phyloP scores from a whole-genome alignment of 2,888 invertebrate genomes.

The Marronus borbonicus region DNA sequence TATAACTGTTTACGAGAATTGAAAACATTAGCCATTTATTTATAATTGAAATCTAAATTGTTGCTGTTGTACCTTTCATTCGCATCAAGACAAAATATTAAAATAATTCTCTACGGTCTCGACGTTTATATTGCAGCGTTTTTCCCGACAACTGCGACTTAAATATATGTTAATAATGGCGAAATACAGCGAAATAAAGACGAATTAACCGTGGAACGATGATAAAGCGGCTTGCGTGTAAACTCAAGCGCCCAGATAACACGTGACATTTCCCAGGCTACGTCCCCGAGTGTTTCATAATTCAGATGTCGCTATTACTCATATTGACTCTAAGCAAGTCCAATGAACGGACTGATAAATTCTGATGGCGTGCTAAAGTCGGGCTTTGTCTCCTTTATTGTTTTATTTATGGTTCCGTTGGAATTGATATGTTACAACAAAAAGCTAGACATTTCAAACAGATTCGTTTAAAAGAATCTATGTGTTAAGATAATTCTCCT shows the following conservation, averaged over 20 bases:
- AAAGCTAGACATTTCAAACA: too few species aligned
- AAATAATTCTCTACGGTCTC: conserved; percentile 25
- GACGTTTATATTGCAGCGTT: conserved; percentile 9
- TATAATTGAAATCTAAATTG: background rate
- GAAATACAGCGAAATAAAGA: conserved; percentile 40
- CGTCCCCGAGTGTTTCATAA: conserved; percentile 57
- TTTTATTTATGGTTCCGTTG: background rate
- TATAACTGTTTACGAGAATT: background rate
- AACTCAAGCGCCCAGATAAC: conserved; percentile 55
- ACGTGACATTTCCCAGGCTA: conserved; percentile 58
- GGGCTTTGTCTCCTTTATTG: conserved; percentile 5
- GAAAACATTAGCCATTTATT: background rate
- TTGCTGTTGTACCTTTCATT: conserved; percentile 1
- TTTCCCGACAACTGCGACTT: conserved; percentile 26
- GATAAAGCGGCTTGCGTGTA: conserved; percentile 57
- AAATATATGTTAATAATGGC: conserved; percentile 46
- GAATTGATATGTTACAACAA: too few species aligned
- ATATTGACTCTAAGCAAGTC: conserved; percentile 55
- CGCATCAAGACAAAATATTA: conserved; percentile 32
- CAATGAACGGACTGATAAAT: conserved; percentile 7
- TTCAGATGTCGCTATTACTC: conserved; percentile 59
- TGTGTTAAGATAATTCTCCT: too few species aligned
- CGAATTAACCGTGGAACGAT: conserved; percentile 40
- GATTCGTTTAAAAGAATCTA: too few species aligned
- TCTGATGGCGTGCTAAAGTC: background rate